Conservation (phyloP, 2,888 invertebrate species). For the Oscheius sp. region DNA sequence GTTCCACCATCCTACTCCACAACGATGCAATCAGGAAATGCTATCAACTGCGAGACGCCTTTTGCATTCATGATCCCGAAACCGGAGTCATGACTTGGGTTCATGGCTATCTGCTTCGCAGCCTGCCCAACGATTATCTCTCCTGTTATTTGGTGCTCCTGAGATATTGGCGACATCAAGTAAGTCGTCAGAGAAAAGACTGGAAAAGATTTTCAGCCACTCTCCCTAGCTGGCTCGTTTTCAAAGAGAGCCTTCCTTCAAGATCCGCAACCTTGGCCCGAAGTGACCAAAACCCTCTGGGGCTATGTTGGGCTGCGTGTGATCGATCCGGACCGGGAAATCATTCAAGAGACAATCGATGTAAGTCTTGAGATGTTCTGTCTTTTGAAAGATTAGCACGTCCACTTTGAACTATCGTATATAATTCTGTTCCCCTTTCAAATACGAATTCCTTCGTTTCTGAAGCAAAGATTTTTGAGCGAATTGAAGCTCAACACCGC, state of each 20-base stretch:
- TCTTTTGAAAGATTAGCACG: conserved; percentile 3
- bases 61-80: too few relatives aligned
- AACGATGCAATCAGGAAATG: not conserved
- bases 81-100: conserved; percentile 33
- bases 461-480: too few relatives aligned
- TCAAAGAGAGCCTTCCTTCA: conserved; percentile 1
- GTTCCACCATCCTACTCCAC: not conserved
- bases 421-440: too few relatives aligned
- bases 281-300: conserved; percentile 33
- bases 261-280: conserved; percentile 31
- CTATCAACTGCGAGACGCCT: not conserved
- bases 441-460: too few relatives aligned
- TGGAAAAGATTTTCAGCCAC: not conserved
- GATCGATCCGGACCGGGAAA: conserved; percentile 41
- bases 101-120: conserved; percentile 51
- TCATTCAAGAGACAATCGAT: conserved; percentile 34
- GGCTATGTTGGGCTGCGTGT: conserved; percentile 26
- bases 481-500: too few relatives aligned
- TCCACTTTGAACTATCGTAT: too few relatives aligned
- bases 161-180: conserved; percentile 48
- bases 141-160: conserved; percentile 57
- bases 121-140: conserved; percentile 48
- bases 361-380: conserved; percentile 4
- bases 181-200: conserved; percentile 40
- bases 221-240: not conserved